Conservation (phyloP, 2,797 vertebrate species). For the Danio albolineatus region DNA sequence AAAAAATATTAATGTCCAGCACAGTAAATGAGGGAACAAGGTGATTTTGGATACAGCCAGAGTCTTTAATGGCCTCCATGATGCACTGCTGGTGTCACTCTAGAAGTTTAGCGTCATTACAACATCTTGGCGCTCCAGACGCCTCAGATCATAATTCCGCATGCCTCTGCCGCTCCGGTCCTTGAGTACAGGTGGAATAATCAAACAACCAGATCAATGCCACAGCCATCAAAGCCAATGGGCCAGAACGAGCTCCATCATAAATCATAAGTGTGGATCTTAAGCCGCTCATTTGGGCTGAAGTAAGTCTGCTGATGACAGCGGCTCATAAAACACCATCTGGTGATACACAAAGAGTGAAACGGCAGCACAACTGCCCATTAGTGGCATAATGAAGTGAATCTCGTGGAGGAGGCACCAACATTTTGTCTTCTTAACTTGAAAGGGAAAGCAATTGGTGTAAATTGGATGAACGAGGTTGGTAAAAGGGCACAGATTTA, state of each 20-base stretch:
- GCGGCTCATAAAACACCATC: conserved; percentile 13
- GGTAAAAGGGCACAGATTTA: neutral
- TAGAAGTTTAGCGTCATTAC: conserved; percentile 16
- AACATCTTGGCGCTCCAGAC: neutral
- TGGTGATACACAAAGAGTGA: conserved; percentile 24
- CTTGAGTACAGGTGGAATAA: conserved; percentile 30
- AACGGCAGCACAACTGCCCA: neutral
- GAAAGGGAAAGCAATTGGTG: neutral
- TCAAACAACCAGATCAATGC: conserved; percentile 39
- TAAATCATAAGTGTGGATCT: conserved; percentile 35
- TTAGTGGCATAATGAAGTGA: conserved; percentile 34
- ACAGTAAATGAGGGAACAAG: too few relatives aligned
- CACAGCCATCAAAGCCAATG: conserved; percentile 27
- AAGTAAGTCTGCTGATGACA: conserved; percentile 16
- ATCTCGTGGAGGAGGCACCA: neutral
- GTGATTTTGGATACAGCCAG: too few relatives aligned
- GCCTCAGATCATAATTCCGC: neutral
- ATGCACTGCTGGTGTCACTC: neutral
- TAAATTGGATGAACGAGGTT: neutral
- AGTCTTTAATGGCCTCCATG: conserved; percentile 1
- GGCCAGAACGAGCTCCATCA: conserved; percentile 4
- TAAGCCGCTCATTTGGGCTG: neutral
- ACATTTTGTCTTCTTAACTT: neutral
- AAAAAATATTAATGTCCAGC: too few relatives aligned
- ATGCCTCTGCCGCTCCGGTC: neutral